Conservation (phyloP, 2,888 invertebrate genomes). For the Mythimna impura region DNA sequence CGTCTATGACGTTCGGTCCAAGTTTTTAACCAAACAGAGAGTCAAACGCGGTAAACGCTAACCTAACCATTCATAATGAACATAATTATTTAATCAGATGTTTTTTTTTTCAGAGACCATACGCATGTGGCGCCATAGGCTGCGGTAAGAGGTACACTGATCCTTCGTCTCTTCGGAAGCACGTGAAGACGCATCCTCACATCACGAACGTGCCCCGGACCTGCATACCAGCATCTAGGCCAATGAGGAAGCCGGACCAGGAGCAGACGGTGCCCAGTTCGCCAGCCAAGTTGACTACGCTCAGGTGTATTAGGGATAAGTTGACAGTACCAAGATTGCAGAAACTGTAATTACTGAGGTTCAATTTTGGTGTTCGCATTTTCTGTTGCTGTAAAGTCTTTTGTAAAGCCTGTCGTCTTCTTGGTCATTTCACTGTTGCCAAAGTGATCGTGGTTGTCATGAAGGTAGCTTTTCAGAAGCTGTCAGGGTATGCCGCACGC, state of each 20-base stretch:
- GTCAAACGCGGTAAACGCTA: too few species aligned
- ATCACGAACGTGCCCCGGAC: slow-evolving; percentile 82
- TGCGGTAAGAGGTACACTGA: slow-evolving; percentile 98
- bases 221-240: slow-evolving; percentile 80
- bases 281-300: slow-evolving; percentile 84
- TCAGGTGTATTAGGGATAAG: slow-evolving; percentile 85
- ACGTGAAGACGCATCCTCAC: slow-evolving; percentile 95
- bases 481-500: too few species aligned
- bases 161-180: slow-evolving; percentile 97
- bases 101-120: slow-evolving; percentile 93
- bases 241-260: slow-evolving; percentile 76
- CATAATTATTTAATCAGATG: not conserved
- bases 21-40: too few species aligned
- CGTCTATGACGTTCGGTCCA: too few species aligned
- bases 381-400: not conserved
- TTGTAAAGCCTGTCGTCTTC: not conserved
- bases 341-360: slow-evolving; percentile 70
- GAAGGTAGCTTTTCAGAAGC: too few species aligned
- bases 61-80: too few species aligned
- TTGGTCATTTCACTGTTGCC: too few species aligned
- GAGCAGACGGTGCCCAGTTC: slow-evolving; percentile 85
- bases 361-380: not conserved
- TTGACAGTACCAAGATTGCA: slow-evolving; percentile 83
- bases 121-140: slow-evolving; percentile 96
- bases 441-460: too few species aligned